Percentiles rank a stretch among this genome's conserved stretches.
phyloP scores from a whole-genome alignment of 2,888 invertebrate species.

The Mechanitis messenoides region DNA sequence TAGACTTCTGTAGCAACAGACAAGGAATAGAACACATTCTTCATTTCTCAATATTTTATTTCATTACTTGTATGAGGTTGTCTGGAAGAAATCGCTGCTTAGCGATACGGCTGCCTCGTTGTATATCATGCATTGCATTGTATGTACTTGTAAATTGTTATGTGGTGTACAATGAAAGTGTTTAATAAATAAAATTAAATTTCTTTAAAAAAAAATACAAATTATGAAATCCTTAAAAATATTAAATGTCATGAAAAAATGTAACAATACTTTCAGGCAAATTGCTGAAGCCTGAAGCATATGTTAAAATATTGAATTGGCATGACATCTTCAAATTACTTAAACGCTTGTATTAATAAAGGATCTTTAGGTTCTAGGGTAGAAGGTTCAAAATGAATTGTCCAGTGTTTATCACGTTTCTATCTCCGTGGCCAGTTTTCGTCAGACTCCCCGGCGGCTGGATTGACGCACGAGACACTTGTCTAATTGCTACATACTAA shows the following conservation, averaged over 20 bases:
- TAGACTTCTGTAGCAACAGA: not conserved
- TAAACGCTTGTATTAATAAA: constrained; percentile 15
- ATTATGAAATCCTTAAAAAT: too few species aligned
- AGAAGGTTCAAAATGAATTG: constrained; percentile 7
- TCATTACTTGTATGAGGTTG: too few species aligned
- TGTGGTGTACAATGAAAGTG: too few species aligned
- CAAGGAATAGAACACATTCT: too few species aligned
- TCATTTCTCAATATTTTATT: too few species aligned
- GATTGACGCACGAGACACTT: constrained; percentile 38
- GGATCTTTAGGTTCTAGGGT: not conserved
- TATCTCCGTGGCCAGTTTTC: constrained; percentile 24
- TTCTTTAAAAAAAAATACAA: not conserved
- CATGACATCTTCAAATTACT: constrained; percentile 35
- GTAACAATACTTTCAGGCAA: constrained; percentile 24
- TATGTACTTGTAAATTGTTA: too few species aligned
- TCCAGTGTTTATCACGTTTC: constrained; percentile 13
- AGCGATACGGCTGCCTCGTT: too few species aligned
- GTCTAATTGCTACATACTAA: constrained; percentile 37
- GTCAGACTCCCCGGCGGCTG: constrained; percentile 34
- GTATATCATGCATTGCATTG: too few species aligned
- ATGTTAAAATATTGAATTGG: constrained; percentile 32
- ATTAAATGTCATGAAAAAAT: not conserved
- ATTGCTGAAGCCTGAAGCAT: constrained; percentile 14
- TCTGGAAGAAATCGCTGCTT: too few species aligned
- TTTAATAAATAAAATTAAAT: not conserved